Percentiles rank a stretch among this genome's conserved stretches.
Conservation (phyloP, 2,113 vertebrate genomes). For the Lophochroa leadbeateri region DNA sequence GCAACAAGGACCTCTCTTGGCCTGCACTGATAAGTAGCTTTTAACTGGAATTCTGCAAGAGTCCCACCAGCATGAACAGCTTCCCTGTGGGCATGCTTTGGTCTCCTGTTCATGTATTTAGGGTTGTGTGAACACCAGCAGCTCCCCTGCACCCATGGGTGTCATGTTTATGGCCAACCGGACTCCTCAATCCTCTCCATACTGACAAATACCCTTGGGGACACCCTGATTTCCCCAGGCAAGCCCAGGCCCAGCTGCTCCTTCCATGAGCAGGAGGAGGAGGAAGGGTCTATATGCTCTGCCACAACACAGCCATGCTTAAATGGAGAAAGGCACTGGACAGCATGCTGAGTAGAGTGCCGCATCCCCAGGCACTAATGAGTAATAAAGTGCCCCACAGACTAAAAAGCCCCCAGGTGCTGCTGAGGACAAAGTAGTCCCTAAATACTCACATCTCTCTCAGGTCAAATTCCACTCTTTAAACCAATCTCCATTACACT, state of each 20-base stretch:
- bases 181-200: not conserved
- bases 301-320: not conserved
- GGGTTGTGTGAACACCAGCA: not conserved
- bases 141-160: rapidly evolving
- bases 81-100: not conserved
- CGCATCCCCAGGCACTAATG: not conserved
- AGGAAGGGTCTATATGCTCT: not conserved
- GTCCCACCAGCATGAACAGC: not conserved
- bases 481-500: slow-evolving; percentile 50
- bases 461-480: slow-evolving; percentile 67
- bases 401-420: slow-evolving; percentile 51
- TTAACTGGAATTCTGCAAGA: not conserved
- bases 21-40: not conserved
- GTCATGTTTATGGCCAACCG: rapidly evolving
- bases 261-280: not conserved
- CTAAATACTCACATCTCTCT: slow-evolving; percentile 53
- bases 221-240: not conserved
- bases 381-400: slow-evolving; percentile 59
- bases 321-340: not conserved
- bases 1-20: not conserved
- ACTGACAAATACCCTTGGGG: not conserved
- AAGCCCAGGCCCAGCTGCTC: not conserved
- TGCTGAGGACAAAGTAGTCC: slow-evolving; percentile 58
- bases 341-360: not conserved
- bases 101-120: not conserved